These are phyloP conservation scores for Sarcophaga variegata DNA, from an alignment of 2,888 invertebrate genomes.

Conservation along the genomic window DNA sequence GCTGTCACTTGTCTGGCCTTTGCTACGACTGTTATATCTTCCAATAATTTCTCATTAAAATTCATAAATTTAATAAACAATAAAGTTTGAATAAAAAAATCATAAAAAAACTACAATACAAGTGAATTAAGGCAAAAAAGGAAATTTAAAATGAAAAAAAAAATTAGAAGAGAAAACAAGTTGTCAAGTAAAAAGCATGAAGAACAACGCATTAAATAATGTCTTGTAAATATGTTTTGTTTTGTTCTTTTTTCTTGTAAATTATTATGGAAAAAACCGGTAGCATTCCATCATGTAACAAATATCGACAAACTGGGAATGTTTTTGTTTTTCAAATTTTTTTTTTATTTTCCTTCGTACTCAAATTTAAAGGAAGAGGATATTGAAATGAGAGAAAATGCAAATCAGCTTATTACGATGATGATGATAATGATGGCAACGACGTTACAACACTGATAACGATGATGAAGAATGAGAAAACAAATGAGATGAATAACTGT, in stretches of 20 bases:
- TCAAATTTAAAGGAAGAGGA: constrained; percentile 72
- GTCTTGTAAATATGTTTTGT: neutral
- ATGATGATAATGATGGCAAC: constrained; percentile 36
- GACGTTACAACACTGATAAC: neutral
- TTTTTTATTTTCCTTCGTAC: constrained; percentile 29
- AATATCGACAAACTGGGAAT: constrained; percentile 54
- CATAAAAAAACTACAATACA: constrained; percentile 43
- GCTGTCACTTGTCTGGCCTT: neutral
- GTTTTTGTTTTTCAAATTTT: neutral
- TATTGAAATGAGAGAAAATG: constrained; percentile 74
- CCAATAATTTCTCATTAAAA: constrained; percentile 52
- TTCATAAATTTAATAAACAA: constrained; percentile 60
- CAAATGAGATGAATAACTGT: constrained; percentile 74
- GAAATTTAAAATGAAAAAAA: neutral
- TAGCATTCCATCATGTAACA: constrained; percentile 62
- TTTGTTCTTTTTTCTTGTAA: neutral
- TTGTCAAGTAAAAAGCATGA: constrained; percentile 52
- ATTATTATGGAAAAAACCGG: constrained; percentile 32
- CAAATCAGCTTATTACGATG: constrained; percentile 74
- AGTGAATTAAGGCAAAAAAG: constrained; percentile 38
- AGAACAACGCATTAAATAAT: neutral
- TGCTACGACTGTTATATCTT: neutral
- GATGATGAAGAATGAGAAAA: constrained; percentile 49
- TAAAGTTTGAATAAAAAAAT: constrained; percentile 50
- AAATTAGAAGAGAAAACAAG: constrained; percentile 36